Conservation (phyloP, 37 sponge, comb jelly and placozoan species). For the Ephydatia muelleri region DNA sequence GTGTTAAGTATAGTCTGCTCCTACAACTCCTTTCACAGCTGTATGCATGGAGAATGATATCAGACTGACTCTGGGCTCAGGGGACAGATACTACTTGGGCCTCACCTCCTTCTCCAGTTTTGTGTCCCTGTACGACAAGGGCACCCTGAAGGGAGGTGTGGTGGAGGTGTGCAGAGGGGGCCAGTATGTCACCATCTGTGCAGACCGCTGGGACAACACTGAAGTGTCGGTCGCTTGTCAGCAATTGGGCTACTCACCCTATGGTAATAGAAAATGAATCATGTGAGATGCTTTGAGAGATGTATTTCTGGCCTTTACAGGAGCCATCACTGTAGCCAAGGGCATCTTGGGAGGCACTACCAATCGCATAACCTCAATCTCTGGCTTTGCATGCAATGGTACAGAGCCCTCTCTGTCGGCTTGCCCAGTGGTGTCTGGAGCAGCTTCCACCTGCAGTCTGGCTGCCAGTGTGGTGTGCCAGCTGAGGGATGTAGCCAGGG, state of each 20-base stretch:
- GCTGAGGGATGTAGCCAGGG: neutral
- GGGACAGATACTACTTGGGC: neutral
- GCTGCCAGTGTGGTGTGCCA: neutral
- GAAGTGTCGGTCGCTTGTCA: constrained; percentile 22
- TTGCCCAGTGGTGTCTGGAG: neutral
- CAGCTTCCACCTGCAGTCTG: neutral
- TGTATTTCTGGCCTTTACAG: neutral
- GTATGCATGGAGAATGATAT: constrained; percentile 4
- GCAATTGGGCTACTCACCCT: constrained; percentile 23
- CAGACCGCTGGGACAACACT: constrained; percentile 2
- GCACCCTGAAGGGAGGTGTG: constrained; percentile 11
- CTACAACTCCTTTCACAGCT: neutral
- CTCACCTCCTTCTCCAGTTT: neutral
- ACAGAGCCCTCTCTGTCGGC: neutral
- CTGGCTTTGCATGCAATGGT: neutral
- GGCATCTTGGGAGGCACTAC: neutral
- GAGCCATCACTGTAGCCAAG: neutral
- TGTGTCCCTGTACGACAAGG: neutral
- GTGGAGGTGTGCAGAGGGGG: constrained; percentile 37
- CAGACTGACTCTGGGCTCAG: constrained; percentile 11
- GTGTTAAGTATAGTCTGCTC: too few species aligned
- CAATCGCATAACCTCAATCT: neutral
- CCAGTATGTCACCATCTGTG: constrained; percentile 32
- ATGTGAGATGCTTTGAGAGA: neutral
- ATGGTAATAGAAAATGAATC: constrained; percentile 8